Evolutionary conservation across 2,113 vertebrate genomes (phyloP).

Genomic region (Sialia sialis): DNA sequence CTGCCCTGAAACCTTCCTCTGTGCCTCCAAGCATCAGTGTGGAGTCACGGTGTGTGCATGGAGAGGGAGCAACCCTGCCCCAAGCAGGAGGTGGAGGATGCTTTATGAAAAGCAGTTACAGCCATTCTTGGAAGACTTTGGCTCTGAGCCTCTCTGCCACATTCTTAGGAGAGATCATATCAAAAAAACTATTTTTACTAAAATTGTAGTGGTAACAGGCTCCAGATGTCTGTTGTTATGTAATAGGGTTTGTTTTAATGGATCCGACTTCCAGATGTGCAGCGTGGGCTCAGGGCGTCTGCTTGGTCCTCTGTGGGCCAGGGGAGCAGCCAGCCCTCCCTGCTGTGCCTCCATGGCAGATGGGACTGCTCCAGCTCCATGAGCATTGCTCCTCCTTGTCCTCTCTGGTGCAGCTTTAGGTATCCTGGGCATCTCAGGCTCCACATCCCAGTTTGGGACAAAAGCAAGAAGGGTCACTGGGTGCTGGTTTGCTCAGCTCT

Average conservation of each 20-base stretch:
- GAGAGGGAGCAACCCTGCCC: not conserved
- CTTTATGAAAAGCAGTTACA: slow-evolving; percentile 32
- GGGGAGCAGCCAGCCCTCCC: not conserved
- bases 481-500: not conserved
- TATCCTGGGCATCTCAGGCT: not conserved
- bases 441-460: not conserved
- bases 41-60: not conserved
- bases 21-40: not conserved
- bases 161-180: slow-evolving; percentile 67
- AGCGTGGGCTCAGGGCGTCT: not conserved
- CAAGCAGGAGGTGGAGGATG: not conserved
- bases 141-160: slow-evolving; percentile 25
- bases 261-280: slow-evolving; percentile 61
- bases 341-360: not conserved
- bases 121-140: slow-evolving; percentile 51
- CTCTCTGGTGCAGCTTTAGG: not conserved
- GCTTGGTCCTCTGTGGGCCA: not conserved
- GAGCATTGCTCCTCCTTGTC: not conserved
- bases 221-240: slow-evolving; percentile 69
- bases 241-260: slow-evolving; percentile 59
- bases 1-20: not conserved
- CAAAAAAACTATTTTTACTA: slow-evolving; percentile 50
- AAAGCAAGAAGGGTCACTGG: not conserved
- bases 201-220: slow-evolving; percentile 61
- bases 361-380: not conserved